Evolutionary conservation across 2,113 vertebrate species (phyloP), one percentile per base, ranked within the genome.

Genomic region (Psammodynastes pulverulentus): DNA sequence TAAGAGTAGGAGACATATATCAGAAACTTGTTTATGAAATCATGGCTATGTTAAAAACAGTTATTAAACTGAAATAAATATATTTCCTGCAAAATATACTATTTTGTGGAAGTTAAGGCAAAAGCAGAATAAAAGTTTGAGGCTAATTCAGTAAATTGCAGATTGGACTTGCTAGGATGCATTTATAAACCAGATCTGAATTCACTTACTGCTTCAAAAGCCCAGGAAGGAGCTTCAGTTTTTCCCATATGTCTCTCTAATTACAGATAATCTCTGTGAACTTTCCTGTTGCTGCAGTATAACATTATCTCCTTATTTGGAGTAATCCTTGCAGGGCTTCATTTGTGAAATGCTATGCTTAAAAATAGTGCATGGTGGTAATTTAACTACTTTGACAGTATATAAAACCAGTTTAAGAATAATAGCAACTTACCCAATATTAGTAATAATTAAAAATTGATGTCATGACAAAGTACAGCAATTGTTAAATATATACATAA

Each of bases 391-490:
- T 90, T 90, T 95, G 94, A 94, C 94, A 96, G 92, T 52, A 46
- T 1, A 0, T 90, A 93, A 93, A 91, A 51, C 62, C 93, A 84
- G 12, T 13, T 95, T 92, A 94, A 96, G 87, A 93, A 93, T 94
- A 91, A 24, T 19, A 10, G 58, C 86, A 89, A 92, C 9, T 87
- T 92, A 87, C 24, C 53, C 67, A 0, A 86, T 93, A 67, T 90
- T 95, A 67, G 34, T 90, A 53, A 52, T 96, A 94, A 94, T 95
- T 95, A 96, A 95, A 96, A 95, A 94, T 93, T n/a, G 88, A 94
- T 94, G 92, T 90, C 91, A 95, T 56, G n/a, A 56, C 51, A 48
- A 91, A 93, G 52, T 84, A 43, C 52, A 86, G 86, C 45, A 90
- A 84, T 23, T 1, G 3, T 92, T 94, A 93, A 90, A 58, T 87